These are phyloP conservation scores for Limonius californicus DNA, from an alignment of 1,140 invertebrate genomes.

Conservation along the genomic window DNA sequence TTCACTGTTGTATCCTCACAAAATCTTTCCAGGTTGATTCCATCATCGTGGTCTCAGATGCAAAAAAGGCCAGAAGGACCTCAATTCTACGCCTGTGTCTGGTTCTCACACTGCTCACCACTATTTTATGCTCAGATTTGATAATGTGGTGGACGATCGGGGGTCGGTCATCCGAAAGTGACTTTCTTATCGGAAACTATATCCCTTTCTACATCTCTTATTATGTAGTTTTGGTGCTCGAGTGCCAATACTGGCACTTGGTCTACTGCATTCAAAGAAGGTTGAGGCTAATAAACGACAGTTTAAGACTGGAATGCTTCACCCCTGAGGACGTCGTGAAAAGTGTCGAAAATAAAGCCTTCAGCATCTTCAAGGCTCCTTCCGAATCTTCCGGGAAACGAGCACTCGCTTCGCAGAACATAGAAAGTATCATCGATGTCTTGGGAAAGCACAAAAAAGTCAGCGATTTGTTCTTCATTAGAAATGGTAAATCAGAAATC, in stretches of 20 bases:
- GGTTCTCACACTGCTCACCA: not conserved
- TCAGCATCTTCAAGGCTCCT: not conserved
- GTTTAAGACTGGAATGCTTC: not conserved
- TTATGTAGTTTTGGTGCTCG: not conserved
- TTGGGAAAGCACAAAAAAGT: not conserved
- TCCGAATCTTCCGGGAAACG: not conserved
- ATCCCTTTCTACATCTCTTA: not conserved
- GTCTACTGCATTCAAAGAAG: not conserved
- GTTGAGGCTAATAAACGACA: not conserved
- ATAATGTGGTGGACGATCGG: not conserved
- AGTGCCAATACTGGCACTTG: slow-evolving; percentile 1
- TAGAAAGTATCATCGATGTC: not conserved
- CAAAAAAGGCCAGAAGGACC: not conserved
- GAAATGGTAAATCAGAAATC: too few relatives aligned
- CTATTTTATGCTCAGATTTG: not conserved
- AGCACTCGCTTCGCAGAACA: not conserved
- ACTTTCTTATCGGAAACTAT: not conserved
- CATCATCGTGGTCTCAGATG: not conserved
- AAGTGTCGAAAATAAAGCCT: not conserved
- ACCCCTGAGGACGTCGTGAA: not conserved
- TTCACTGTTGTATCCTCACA: too few relatives aligned
- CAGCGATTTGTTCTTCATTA: not conserved
- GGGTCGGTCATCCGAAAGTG: not conserved
- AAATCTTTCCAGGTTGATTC: slow-evolving; percentile 1
- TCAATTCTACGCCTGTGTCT: not conserved